Conservation (phyloP, 2,888 invertebrate species). For the Cheiracanthium punctorium region DNA sequence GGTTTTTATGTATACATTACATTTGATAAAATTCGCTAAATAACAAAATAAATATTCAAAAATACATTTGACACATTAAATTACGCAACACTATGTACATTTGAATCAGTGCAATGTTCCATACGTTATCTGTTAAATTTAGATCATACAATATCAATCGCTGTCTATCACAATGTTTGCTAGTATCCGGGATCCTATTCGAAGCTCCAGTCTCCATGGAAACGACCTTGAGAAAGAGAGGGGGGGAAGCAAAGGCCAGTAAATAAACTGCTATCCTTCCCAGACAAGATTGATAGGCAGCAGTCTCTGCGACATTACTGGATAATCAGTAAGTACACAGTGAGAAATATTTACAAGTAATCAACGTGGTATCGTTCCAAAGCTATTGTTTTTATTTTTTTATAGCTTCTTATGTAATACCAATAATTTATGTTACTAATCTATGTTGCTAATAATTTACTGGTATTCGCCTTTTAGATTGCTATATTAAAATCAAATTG, state of each 20-base stretch:
- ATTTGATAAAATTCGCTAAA: too few species aligned
- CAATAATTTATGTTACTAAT: too few species aligned
- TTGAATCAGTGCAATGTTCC: too few species aligned
- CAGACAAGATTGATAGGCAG: slow-evolving; percentile 12
- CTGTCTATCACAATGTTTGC: slow-evolving; percentile 8
- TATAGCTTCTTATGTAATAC: too few species aligned
- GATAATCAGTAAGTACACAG: neutral
- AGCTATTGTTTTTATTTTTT: too few species aligned
- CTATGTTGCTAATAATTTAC: too few species aligned
- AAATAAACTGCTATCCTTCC: slow-evolving; percentile 14
- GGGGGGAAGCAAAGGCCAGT: slow-evolving; percentile 3
- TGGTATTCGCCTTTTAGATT: too few species aligned
- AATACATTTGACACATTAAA: too few species aligned
- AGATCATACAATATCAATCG: neutral
- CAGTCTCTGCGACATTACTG: slow-evolving; percentile 2
- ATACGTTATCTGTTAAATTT: neutral
- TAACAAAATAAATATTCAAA: too few species aligned
- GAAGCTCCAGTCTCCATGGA: neutral
- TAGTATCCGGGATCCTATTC: neutral
- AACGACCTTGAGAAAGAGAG: neutral
- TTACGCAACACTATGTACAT: too few species aligned
- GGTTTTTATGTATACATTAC: too few species aligned
- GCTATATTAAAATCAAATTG: too few species aligned
- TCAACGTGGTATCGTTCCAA: neutral
- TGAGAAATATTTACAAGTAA: neutral